Evolutionary conservation across 2,113 vertebrate species (phyloP).

Genomic region (Microtus richardsoni): DNA sequence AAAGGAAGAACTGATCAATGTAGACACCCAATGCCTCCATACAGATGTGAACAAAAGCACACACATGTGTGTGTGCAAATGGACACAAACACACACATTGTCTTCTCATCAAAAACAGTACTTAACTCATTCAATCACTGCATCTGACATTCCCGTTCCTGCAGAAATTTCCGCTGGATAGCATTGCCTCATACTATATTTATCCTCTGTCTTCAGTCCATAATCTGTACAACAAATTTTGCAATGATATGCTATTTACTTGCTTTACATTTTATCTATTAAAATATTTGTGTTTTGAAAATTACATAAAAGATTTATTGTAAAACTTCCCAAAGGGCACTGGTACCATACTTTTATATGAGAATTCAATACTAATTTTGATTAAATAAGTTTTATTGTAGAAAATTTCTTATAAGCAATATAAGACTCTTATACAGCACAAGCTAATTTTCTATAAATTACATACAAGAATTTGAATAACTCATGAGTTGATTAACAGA

Average conservation of each 20-base stretch:
- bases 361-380: constrained; percentile 2
- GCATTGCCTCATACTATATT: neutral
- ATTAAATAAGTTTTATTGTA: constrained; percentile 59
- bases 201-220: neutral
- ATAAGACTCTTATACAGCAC: neutral
- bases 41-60: neutral
- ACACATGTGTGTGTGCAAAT: neutral
- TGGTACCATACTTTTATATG: neutral
- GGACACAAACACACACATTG: neutral
- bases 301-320: constrained; percentile 1
- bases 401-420: constrained; percentile 53
- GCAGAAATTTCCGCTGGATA: neutral
- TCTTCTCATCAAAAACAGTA: neutral
- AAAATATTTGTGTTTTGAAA: neutral
- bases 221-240: neutral
- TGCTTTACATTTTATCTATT: neutral
- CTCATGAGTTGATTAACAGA: neutral
- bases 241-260: neutral
- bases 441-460: constrained; percentile 47
- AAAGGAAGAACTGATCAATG: neutral
- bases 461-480: constrained; percentile 14
- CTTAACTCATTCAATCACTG: neutral
- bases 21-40: too few relatives aligned
- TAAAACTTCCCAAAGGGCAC: constrained; percentile 51
- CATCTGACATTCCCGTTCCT: neutral